Base-by-base conservation (phyloP, 2,113 vertebrate species). In the Fregata magnificens region DNA sequence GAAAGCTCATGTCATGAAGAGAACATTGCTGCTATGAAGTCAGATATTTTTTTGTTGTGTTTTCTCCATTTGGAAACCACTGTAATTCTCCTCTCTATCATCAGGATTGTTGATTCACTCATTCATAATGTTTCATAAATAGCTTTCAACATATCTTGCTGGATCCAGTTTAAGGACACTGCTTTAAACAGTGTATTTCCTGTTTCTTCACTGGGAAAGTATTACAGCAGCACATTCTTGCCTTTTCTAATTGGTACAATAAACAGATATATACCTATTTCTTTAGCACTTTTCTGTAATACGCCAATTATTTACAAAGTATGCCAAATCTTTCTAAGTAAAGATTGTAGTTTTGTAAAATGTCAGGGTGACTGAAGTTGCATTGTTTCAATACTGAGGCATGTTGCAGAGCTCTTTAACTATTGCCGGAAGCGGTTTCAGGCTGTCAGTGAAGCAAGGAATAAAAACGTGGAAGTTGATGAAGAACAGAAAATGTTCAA, bases 381-480 rank as follows among this genome's bases (percentile, higher is more conserved):
- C 0, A 0, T 45, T 77, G 50, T 95, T 86, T 80, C 77, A 63
- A 13, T 29, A 9, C 28, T 44, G 16, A 66, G 55, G 26, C 16
- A 3, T 7, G 11, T 58, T 87, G 70, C 65, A 82, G 73, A 71
- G 21, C 40, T 87, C 59, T 70, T 52, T 18, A 47, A 31, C 9
- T 45, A 2, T 55, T 8, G 17, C 16, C 3, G 9, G 52, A 66
- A 55, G 4, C 0, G 0, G 15, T 65, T 78, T 79, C 36, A 63
- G 61, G 55, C 53, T 62, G 58, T 72, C 62, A 45, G n/a, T 56
- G 31, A 79, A 89, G 50, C 32, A 61, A 89, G 50, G 58, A 96
- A 97, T 97, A 95, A 96, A 93, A 81, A 59, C 17, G 26, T 81
- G 69, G n/a, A 65, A 44, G 34, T 32, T 56, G 65, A 65, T 82